phyloP scores from a whole-genome alignment of 2,113 vertebrate genomes.

The Heterochromis multidens region DNA sequence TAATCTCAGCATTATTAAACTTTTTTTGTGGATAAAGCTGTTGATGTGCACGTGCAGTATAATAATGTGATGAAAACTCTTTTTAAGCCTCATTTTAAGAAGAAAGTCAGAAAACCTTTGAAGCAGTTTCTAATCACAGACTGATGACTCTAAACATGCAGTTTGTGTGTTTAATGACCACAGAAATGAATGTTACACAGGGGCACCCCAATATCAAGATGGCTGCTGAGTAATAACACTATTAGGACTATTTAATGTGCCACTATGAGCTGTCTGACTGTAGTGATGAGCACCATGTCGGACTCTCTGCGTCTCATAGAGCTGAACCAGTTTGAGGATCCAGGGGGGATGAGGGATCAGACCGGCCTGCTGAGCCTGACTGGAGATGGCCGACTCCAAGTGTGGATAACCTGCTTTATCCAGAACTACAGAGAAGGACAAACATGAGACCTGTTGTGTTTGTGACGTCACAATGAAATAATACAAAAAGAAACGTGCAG shows the following conservation, averaged over 20 bases:
- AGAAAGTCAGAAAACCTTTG: not conserved
- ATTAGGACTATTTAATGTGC: not conserved
- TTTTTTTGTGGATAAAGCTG: rapidly evolving
- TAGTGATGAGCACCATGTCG: constrained; percentile 73
- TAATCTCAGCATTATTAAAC: not conserved
- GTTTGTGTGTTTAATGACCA: not conserved
- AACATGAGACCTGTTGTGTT: not conserved
- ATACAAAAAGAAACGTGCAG: not conserved
- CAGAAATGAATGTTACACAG: not conserved
- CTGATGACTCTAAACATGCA: not conserved
- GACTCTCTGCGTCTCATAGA: constrained; percentile 83
- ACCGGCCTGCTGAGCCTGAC: constrained; percentile 75
- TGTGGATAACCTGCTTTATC: constrained; percentile 84
- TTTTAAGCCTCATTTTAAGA: not conserved
- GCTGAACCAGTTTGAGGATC: constrained; percentile 85
- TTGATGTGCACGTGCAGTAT: not conserved
- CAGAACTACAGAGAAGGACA: constrained; percentile 50
- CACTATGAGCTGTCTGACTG: not conserved
- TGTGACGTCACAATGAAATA: not conserved
- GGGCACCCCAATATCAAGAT: not conserved
- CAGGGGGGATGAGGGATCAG: constrained; percentile 82
- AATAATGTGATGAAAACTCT: not conserved
- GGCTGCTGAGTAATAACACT: not conserved
- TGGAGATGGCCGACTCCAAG: constrained; percentile 77
- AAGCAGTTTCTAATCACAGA: not conserved